Evolutionary conservation across 2,888 invertebrate genomes (phyloP), one percentile per base, ranked within the genome.

Genomic region (Drosophila algonquin): DNA sequence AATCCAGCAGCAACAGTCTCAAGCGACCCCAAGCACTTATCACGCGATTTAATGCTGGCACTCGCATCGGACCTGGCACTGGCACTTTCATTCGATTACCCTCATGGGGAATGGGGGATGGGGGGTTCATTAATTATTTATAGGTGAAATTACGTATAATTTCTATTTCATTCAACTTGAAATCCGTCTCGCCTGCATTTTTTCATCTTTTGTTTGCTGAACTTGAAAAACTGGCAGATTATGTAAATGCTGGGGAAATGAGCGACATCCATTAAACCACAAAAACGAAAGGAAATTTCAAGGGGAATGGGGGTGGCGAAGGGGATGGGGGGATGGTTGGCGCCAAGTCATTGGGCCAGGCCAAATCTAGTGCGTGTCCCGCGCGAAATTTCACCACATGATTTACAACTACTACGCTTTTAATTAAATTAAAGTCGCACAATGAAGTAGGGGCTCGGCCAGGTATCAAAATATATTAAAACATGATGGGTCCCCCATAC

Each of bases 171-270:
- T 70, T 80, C 63, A 68, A 63, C 40, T 68, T 67, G 16, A 70
- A 58, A 61, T 30, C 14, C 48, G 45, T 54, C 24, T 47, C 53
- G 21, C 48, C 54, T 54, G 67, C 54, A 50, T n/a, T 50, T 55
- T 54, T 52, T 45, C 64, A 64, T 68, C 14, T 47, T 55, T 56
- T 56, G 40, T 67, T 70, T 67, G 40, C 40, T 80, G 82, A 87
- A 81, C 87, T 85, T 82, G 82, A 79, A 79, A 65, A 63, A 65
- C 59, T 58, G 54, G 61, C 48, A 51, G 68, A 76, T 81, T 69
- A 72, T 87, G 80, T 65, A 71, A 84, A 81, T 76, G 64, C 52
- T 67, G 74, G 51, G 68, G 70, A 84, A 84, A 51, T 40, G 48
- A 74, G 56, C 50, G 57, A 70, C 56, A 61, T 63, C 48, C 61